Base-by-base conservation (phyloP, 2,797 vertebrate genomes). In the Anomalospiza imberbis region DNA sequence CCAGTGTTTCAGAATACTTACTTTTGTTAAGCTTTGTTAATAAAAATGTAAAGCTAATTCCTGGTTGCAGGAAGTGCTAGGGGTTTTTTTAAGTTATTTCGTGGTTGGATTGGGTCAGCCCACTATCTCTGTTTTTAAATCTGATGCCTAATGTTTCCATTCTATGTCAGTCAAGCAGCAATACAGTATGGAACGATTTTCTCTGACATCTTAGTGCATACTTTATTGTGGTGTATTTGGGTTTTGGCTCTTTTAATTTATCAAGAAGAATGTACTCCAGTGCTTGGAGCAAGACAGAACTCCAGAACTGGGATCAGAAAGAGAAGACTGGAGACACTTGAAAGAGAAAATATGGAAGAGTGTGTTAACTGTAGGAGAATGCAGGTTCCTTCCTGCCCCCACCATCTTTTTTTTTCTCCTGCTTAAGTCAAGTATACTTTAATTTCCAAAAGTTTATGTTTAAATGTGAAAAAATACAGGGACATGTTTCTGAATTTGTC, bases 121-220 rank as follows among this genome's bases (percentile, higher is more conserved):
- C 29, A 17, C 18, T 9, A 4, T 54, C 50, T 67, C 6, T 31
- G 18, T 68, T 61, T 45, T 70, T 79, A 38, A 47, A 31, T 79
- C 40, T 47, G 12, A 3, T 10, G 22, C 62, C 73, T 24, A 7
- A 0, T 65, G 13, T 85, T 85, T 89, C 75, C 17, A 36, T 76
- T 79, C 13, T 1, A 0, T 32, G 25, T 51, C 54, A 63, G 1
- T 34, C 1, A 0, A 81, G 34, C 45, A 58, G 34, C 0, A 1
- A 6, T 42, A 40, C 25, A 58, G 17, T 24, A 12, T 12, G 67
- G 34, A 75, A 58, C 22, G 2, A 8, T 80, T 60, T 75, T 51
- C 47, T 78, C 54, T 48, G 36, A 3, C 57, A 42, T 21, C 12
- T 58, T 47, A 28, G 17, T 76, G 40, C 21, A 7, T 42, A 7